These are phyloP conservation scores for Limosa lapponica DNA, from an alignment of 2,797 vertebrate species.

Conservation along the genomic window DNA sequence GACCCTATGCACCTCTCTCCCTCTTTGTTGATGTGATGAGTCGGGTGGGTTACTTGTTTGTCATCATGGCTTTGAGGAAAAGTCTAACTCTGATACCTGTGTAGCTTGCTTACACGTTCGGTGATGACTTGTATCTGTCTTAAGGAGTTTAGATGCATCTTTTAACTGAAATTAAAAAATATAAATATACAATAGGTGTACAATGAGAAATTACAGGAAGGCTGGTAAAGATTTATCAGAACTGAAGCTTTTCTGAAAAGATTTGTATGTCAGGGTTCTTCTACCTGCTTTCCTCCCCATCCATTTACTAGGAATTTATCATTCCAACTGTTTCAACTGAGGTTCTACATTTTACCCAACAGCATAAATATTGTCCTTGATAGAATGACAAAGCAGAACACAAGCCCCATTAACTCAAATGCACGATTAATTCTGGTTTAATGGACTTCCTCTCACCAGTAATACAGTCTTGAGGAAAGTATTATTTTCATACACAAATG, in stretches of 20 bases:
- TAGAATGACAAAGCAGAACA: not conserved
- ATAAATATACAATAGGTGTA: not conserved
- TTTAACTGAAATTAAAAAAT: not conserved
- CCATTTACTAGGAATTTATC: not conserved
- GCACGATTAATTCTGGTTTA: not conserved
- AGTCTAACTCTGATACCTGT: not conserved
- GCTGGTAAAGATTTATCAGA: not conserved
- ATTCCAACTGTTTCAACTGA: not conserved
- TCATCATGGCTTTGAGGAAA: not conserved
- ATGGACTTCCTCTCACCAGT: not conserved
- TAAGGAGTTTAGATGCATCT: not conserved
- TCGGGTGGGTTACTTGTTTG: not conserved
- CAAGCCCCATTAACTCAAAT: not conserved
- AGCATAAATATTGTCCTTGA: not conserved
- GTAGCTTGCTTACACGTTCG: not conserved
- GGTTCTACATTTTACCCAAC: not conserved
- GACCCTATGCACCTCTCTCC: fast-evolving
- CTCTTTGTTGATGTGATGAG: not conserved
- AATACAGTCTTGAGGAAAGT: not conserved
- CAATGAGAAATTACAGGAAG: not conserved
- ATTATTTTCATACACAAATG: not conserved
- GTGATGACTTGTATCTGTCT: not conserved
- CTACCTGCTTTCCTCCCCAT: not conserved
- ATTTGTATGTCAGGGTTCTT: not conserved
- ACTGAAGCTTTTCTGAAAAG: not conserved